Evolutionary conservation across 1,140 invertebrate species (phyloP).

Genomic region (Aplysia californica): DNA sequence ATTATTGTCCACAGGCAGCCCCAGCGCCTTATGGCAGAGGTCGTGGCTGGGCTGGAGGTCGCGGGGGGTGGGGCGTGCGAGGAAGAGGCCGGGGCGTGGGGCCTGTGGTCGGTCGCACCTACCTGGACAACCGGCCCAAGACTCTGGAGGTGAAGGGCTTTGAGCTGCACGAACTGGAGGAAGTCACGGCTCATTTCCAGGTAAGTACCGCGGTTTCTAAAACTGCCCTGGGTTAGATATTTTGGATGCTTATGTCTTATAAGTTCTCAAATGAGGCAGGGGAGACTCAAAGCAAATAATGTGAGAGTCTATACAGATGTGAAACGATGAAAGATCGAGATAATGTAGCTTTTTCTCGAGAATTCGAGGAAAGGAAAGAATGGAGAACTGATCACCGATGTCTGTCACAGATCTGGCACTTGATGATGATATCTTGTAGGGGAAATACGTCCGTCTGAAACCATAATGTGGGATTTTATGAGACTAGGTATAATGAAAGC

Average conservation of each 20-base stretch:
- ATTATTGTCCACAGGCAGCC: too few relatives aligned
- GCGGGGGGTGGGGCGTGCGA: conserved; percentile 28
- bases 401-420: too few relatives aligned
- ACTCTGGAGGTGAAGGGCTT: conserved; percentile 84
- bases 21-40: conserved; percentile 23
- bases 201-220: conserved; percentile 67
- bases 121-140: conserved; percentile 84
- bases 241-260: too few relatives aligned
- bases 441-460: too few relatives aligned
- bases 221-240: not conserved
- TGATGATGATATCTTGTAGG: too few relatives aligned
- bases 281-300: not conserved
- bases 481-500: too few relatives aligned
- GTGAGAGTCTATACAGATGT: not conserved
- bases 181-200: conserved; percentile 78
- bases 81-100: conserved; percentile 38
- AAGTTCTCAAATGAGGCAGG: too few relatives aligned
- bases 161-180: conserved; percentile 77
- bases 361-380: too few relatives aligned
- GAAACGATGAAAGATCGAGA: too few relatives aligned
- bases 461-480: too few relatives aligned
- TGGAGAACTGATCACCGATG: too few relatives aligned
- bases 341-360: too few relatives aligned
- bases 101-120: conserved; percentile 49
- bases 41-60: conserved; percentile 35